These are phyloP conservation scores for Gryllus bimaculatus DNA, from an alignment of 1,140 invertebrate species.

Conservation along the genomic window DNA sequence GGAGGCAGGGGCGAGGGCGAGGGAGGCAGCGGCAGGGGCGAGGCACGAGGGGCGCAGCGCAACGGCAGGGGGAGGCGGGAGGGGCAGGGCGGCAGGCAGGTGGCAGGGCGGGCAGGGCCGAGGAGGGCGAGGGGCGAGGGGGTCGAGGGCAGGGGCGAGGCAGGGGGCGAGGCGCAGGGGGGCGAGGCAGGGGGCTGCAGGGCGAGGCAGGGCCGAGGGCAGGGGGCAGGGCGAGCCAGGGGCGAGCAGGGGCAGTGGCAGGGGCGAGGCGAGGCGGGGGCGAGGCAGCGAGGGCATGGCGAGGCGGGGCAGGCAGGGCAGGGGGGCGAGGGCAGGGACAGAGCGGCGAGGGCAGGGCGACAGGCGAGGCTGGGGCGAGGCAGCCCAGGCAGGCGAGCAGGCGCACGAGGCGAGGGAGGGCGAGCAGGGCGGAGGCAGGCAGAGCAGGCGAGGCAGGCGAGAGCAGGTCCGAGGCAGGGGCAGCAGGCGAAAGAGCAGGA, in stretches of 20 bases:
- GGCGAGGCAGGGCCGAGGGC: not conserved
- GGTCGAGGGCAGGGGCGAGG: not conserved
- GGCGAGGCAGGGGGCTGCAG: not conserved
- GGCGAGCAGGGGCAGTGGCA: not conserved
- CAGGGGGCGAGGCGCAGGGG: not conserved
- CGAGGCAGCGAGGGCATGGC: not conserved
- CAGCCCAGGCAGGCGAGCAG: not conserved
- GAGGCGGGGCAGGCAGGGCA: not conserved
- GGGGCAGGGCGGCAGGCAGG: not conserved
- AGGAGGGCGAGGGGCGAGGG: not conserved
- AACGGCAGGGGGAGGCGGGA: no score
- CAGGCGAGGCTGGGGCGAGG: not conserved
- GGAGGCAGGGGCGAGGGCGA: not conserved
- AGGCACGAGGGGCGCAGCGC: no score
- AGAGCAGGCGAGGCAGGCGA: not conserved
- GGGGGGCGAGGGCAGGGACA: not conserved
- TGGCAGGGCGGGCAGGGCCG: not conserved
- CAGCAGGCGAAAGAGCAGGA: not conserved
- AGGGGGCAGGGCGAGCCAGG: not conserved
- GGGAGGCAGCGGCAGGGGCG: not conserved
- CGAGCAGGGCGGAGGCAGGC: not conserved
- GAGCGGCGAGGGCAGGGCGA: not conserved
- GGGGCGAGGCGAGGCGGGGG: not conserved
- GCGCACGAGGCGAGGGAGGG: not conserved
- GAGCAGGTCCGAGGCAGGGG: not conserved